Evolutionary conservation across 2,113 vertebrate species (phyloP).

Genomic region (Otocyon megalotis): DNA sequence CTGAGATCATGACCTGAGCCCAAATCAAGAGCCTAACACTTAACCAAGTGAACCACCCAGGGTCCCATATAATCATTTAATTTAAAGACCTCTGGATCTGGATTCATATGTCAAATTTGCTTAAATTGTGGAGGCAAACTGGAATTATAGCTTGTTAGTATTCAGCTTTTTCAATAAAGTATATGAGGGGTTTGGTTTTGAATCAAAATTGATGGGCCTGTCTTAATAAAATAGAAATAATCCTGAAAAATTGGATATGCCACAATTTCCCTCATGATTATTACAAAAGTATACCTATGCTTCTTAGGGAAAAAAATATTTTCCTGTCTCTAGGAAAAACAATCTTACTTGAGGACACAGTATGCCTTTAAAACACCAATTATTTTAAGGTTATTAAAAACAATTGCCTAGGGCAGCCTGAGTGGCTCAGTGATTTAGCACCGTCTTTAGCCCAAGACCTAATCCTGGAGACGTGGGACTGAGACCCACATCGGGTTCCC

Average conservation of each 20-base stretch:
- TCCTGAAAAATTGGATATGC: conserved; percentile 18
- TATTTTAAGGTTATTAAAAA: conserved; percentile 41
- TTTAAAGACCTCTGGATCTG: neutral
- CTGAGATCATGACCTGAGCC: neutral
- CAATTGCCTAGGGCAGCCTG: neutral
- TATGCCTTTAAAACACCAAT: conserved; percentile 31
- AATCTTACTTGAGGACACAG: neutral
- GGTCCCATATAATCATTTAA: neutral
- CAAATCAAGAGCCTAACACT: neutral
- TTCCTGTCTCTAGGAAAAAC: conserved; percentile 14
- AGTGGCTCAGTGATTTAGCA: too few relatives aligned
- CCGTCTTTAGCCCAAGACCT: too few relatives aligned
- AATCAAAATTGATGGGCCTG: neutral
- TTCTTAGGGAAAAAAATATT: conserved; percentile 43
- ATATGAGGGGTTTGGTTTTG: neutral
- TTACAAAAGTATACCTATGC: neutral
- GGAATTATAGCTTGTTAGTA: neutral
- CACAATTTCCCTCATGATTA: neutral
- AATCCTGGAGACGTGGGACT: too few relatives aligned
- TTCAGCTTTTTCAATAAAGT: neutral
- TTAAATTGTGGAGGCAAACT: neutral
- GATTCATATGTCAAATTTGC: neutral
- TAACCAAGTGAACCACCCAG: neutral
- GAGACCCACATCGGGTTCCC: too few relatives aligned
- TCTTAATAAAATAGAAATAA: conserved; percentile 43